Conservation (phyloP, 2,113 vertebrate species). For the Hucho hucho region DNA sequence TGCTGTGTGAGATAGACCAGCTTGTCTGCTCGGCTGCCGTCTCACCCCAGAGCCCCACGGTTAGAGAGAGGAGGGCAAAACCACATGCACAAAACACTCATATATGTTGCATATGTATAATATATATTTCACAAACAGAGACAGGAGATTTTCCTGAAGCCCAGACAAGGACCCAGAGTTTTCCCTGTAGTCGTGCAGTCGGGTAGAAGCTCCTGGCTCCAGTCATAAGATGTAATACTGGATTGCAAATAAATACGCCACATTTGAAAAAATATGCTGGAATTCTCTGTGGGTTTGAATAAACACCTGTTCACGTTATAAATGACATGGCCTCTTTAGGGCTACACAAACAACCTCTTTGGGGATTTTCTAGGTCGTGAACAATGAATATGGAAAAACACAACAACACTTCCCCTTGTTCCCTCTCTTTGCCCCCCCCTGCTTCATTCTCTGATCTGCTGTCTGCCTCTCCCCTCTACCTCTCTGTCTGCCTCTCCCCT, state of each 20-base stretch:
- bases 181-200: too few relatives aligned
- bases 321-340: neutral
- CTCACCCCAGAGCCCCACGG: constrained; percentile 41
- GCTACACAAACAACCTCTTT: neutral
- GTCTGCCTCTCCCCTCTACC: constrained; percentile 1
- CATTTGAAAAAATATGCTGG: neutral
- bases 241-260: neutral
- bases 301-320: neutral
- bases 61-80: constrained; percentile 31
- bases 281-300: neutral
- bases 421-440: neutral
- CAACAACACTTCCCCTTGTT: neutral
- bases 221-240: neutral
- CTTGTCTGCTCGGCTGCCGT: constrained; percentile 46
- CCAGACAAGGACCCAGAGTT: too few relatives aligned
- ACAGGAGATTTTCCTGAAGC: too few relatives aligned
- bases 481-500: neutral
- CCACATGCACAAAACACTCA: constrained; percentile 1
- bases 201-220: too few relatives aligned
- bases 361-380: neutral
- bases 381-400: neutral
- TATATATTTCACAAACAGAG: too few relatives aligned
- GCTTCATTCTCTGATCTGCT: neutral
- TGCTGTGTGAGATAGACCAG: constrained; percentile 56
- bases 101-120: neutral